Evolutionary conservation across 2,797 vertebrate genomes (phyloP), one percentile per base, ranked within the genome.

Genomic region (Tympanoctomys barrerae): DNA sequence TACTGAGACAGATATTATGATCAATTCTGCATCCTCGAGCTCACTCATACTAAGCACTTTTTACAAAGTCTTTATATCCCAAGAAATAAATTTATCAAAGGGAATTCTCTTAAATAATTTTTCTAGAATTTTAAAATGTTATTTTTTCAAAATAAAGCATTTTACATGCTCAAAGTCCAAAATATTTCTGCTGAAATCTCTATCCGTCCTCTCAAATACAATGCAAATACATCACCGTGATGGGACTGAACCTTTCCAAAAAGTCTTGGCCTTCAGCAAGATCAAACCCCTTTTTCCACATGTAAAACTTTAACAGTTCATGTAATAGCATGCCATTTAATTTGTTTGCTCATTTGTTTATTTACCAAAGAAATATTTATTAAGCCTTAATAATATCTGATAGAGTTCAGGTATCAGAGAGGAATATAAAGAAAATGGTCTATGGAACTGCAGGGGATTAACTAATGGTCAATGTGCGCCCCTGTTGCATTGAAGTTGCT

Each of bases 151-250:
- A 66, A n/a, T 46, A 81, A 85, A 71, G 18, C 73, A 88, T 62
- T 95, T 92, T 81, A 21, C 62, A 18, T 73, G 49, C n/a, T 82
- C n/a, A 92, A 95, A 95, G 8, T 18, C 19, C 31, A 88, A 89
- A 81, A 39, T 46, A 87, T 68, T 87, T 92, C n/a, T 49, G 18
- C 10, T 80, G 49, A 88, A 90, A 87, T 75, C 5, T 73, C 86
- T 79, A 82, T 26, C 46, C 12, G 0, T 86, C 12, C 59, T 83
- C 19, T 95, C 68, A 78, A 54, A 86, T 81, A 46, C 3, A 52
- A 70, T 80, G 9, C 9, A 87, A 39, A 61, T 84, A 2, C 6
- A 79, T 57, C 62, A 87, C 49, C 46, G 49, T 7, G 14, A 42
- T 16, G 33, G 4, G 71, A 84, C 33, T 68, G 52, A 68, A 31